Conservation (phyloP, 2,888 invertebrate species). For the Tachina fera region DNA sequence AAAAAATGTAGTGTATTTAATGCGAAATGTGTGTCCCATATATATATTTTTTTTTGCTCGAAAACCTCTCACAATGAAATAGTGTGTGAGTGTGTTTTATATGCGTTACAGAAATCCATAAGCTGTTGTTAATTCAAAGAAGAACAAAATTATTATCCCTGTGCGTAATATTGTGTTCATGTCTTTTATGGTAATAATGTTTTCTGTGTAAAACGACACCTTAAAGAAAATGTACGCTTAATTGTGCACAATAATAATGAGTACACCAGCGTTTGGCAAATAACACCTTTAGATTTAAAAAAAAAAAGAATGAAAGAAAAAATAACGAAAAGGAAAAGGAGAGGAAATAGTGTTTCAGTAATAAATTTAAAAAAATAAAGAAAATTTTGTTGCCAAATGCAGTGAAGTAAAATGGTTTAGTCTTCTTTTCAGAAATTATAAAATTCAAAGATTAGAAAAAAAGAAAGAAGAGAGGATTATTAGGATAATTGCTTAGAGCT, state of each 20-base stretch:
- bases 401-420: neutral
- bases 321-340: neutral
- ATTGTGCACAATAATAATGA: slow-evolving; percentile 73
- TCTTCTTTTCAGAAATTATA: neutral
- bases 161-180: slow-evolving; percentile 39
- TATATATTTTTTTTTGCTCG: neutral
- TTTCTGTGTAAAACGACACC: slow-evolving; percentile 69
- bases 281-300: slow-evolving; percentile 33
- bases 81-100: slow-evolving; percentile 41
- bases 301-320: neutral
- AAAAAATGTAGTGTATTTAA: slow-evolving; percentile 6
- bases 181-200: slow-evolving; percentile 35
- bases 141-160: neutral
- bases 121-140: slow-evolving; percentile 27
- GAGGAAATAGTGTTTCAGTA: neutral
- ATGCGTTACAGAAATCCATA: slow-evolving; percentile 51
- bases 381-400: neutral
- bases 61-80: slow-evolving; percentile 7
- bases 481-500: too few relatives aligned
- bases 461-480: neutral
- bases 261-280: slow-evolving; percentile 69
- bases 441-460: neutral
- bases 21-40: slow-evolving; percentile 23
- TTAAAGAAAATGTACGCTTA: slow-evolving; percentile 62
- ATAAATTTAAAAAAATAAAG: slow-evolving; percentile 2